Evolutionary conservation across 2,797 vertebrate species (phyloP).

Genomic region (Scleropages formosus): DNA sequence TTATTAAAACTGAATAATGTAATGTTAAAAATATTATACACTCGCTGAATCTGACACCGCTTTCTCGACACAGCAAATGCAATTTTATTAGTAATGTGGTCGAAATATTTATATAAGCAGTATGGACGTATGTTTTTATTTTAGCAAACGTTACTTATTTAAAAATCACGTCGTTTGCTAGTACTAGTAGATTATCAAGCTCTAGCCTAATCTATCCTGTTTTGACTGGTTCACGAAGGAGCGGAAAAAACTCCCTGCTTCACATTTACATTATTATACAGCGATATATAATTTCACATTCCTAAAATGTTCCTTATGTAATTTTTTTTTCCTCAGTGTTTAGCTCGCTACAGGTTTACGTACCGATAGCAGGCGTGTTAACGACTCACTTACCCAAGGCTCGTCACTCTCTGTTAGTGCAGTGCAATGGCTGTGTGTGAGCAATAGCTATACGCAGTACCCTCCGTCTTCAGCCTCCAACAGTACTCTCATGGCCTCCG

Average conservation of each 20-base stretch:
- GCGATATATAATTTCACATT: background rate
- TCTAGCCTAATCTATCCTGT: constrained; percentile 42
- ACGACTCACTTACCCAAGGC: constrained; percentile 74
- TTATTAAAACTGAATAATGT: too few relatives aligned
- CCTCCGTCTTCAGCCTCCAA: constrained; percentile 88
- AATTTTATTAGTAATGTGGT: background rate
- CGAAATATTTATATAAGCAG: background rate
- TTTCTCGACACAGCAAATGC: background rate
- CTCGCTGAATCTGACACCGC: background rate
- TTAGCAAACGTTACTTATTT: background rate
- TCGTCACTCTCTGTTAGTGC: constrained; percentile 85
- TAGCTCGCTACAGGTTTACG: constrained; percentile 7
- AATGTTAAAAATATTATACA: too few relatives aligned
- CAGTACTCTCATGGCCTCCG: constrained; percentile 82
- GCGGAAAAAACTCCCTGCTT: background rate
- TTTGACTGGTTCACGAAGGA: constrained; percentile 20
- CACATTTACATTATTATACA: background rate
- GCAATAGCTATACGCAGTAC: constrained; percentile 93
- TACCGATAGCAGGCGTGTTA: background rate
- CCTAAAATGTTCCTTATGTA: background rate
- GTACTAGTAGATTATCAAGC: too few relatives aligned
- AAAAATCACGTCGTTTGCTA: constrained; percentile 16
- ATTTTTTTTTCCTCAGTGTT: background rate
- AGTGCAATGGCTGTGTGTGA: constrained; percentile 94
- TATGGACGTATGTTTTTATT: background rate